Evolutionary conservation across 2,113 vertebrate species (phyloP).

Genomic region (Petrocephalus microphthalmus): DNA sequence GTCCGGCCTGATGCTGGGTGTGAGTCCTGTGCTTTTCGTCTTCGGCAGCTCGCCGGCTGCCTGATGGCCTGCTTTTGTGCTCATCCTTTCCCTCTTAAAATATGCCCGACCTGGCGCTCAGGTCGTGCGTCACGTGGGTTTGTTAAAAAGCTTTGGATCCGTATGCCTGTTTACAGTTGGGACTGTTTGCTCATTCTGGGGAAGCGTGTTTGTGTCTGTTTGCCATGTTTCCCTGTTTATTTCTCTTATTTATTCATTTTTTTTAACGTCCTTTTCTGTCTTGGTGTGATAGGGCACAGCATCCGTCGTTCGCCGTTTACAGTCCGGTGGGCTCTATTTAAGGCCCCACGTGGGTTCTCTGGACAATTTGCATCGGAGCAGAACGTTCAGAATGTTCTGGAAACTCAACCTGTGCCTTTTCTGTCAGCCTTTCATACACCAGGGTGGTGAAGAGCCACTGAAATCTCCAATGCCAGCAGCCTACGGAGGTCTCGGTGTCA

Average conservation of each 20-base stretch:
- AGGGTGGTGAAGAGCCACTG: neutral
- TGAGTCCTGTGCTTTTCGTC: slow-evolving; percentile 31
- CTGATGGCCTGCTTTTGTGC: slow-evolving; percentile 14
- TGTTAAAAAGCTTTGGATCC: neutral
- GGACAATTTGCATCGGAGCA: neutral
- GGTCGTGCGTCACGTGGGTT: neutral
- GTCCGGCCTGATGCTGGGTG: slow-evolving; percentile 13
- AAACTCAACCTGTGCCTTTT: neutral
- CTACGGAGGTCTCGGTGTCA: neutral
- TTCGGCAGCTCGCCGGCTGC: slow-evolving; percentile 20
- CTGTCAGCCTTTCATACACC: neutral
- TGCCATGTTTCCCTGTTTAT: neutral
- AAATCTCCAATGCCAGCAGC: neutral
- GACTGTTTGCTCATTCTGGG: neutral
- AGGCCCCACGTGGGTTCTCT: neutral
- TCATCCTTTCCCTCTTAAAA: neutral
- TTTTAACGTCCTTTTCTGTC: neutral
- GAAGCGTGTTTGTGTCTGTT: neutral
- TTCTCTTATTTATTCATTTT: neutral
- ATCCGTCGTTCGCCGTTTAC: neutral
- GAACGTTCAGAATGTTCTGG: neutral
- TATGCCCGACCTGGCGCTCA: neutral
- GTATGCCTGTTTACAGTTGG: neutral
- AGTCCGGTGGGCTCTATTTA: neutral
- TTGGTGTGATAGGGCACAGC: neutral